phyloP scores from a whole-genome alignment of 2,888 invertebrate species.

The Drosophila hamatofila region DNA sequence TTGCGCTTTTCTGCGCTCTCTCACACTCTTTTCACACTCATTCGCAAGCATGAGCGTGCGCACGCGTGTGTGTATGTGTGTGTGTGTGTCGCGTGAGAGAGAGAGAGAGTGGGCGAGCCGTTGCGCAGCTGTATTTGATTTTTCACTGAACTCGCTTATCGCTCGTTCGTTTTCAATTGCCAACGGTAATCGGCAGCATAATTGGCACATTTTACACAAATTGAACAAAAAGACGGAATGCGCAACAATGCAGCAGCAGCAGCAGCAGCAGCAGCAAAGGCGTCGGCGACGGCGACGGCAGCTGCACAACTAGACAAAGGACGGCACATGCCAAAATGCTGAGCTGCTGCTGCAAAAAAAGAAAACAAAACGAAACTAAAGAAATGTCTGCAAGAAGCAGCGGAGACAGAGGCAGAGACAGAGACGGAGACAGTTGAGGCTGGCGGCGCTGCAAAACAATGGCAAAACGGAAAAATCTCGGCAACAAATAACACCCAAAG shows the following conservation, averaged over 20 bases:
- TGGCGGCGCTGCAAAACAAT: constrained; percentile 51
- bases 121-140: constrained; percentile 22
- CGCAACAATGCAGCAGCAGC: constrained; percentile 39
- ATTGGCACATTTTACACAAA: constrained; percentile 62
- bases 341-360: constrained; percentile 13
- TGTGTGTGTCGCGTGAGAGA: not conserved
- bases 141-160: constrained; percentile 10
- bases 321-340: constrained; percentile 22
- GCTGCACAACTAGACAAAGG: constrained; percentile 5
- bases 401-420: not conserved
- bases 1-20: not conserved
- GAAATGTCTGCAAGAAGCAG: constrained; percentile 13
- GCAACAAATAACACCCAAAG: constrained; percentile 65
- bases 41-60: not conserved
- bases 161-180: constrained; percentile 34
- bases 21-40: not conserved
- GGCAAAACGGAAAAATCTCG: constrained; percentile 59
- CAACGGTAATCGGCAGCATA: constrained; percentile 57
- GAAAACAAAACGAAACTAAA: constrained; percentile 16
- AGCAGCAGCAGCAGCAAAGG: not conserved
- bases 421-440: constrained; percentile 11
- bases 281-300: not conserved
- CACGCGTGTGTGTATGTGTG: not conserved
- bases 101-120: not conserved
- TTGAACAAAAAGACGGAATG: constrained; percentile 32